These are phyloP conservation scores for Muntiacus muntjak DNA, from an alignment of 2,113 vertebrate species.

Conservation along the genomic window DNA sequence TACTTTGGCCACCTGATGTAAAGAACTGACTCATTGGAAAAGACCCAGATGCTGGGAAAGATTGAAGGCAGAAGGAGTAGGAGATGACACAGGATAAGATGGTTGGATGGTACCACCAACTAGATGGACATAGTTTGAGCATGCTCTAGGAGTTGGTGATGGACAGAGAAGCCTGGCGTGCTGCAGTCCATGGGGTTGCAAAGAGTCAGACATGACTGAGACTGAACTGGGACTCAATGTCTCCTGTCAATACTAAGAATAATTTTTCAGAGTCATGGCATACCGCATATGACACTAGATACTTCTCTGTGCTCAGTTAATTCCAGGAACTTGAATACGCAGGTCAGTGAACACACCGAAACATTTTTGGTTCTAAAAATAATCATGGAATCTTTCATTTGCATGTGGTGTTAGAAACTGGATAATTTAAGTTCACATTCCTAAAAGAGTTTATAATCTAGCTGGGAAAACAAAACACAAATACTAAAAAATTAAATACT, in stretches of 20 bases:
- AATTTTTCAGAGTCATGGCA: neutral
- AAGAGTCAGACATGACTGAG: neutral
- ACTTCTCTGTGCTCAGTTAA: neutral
- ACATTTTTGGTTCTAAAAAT: conserved; percentile 23
- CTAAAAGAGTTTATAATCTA: neutral
- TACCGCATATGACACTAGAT: neutral
- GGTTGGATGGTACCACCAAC: neutral
- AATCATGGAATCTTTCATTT: conserved; percentile 2
- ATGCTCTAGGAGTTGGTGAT: neutral
- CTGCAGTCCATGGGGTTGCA: neutral
- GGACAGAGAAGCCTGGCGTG: neutral
- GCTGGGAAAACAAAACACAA: neutral
- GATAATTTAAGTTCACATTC: neutral
- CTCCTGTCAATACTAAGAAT: neutral
- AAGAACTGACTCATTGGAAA: neutral
- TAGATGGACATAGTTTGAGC: neutral
- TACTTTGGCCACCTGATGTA: neutral
- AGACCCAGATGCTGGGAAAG: neutral
- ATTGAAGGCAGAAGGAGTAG: neutral
- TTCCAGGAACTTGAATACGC: neutral
- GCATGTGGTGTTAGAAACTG: neutral
- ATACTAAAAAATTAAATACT: neutral
- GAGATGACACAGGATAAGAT: neutral
- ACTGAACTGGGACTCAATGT: neutral
- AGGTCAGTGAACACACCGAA: neutral